phyloP scores from a whole-genome alignment of 2,113 vertebrate species.

The Phalacrocorax carbo region DNA sequence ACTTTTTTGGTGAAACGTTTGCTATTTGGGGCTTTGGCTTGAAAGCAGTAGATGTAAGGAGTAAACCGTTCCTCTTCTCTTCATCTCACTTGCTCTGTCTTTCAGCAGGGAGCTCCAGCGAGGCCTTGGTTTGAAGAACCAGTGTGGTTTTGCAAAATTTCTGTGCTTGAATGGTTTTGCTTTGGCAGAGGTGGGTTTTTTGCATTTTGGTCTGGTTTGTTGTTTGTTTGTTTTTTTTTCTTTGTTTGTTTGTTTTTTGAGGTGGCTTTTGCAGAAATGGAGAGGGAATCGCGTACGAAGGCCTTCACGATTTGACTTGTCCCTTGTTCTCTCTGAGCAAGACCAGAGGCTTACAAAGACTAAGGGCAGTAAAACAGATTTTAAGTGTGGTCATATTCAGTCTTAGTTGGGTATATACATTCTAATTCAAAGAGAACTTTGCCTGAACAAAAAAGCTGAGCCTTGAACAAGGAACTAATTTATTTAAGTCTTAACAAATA shows the following conservation, averaged over 20 bases:
- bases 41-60: neutral
- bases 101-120: neutral
- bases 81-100: neutral
- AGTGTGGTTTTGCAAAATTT: neutral
- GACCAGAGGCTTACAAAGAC: neutral
- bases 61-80: neutral
- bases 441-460: neutral
- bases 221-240: no score
- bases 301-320: neutral
- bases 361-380: neutral
- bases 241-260: neutral
- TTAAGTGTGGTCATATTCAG: neutral
- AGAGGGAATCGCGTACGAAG: neutral
- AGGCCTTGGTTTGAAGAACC: neutral
- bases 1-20: neutral
- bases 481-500: slow-evolving; percentile 27
- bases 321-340: neutral
- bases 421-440: neutral
- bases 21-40: slow-evolving; percentile 4
- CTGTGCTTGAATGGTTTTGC: neutral
- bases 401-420: slow-evolving; percentile 7
- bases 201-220: neutral
- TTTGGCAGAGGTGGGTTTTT: neutral
- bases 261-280: neutral
- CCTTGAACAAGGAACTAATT: slow-evolving; percentile 34